Conservation (phyloP, 2,113 vertebrate species). For the Grallaria varia region DNA sequence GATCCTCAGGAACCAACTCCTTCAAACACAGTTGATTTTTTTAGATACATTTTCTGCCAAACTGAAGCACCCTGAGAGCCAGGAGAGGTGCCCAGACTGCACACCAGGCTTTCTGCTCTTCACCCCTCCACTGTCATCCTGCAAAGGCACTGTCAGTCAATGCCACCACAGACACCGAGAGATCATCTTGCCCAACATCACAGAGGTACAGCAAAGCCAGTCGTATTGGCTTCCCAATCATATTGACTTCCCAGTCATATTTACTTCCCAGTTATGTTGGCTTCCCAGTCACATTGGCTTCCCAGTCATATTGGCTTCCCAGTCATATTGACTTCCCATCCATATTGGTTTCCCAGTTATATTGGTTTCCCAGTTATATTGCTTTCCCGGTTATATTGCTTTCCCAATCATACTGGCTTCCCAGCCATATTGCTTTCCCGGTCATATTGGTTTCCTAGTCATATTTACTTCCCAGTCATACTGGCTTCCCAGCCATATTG, state of each 20-base stretch:
- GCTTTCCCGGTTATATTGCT: no score
- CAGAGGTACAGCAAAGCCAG: neutral
- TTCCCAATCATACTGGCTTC: no score
- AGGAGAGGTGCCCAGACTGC: neutral
- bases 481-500: no score
- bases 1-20: neutral
- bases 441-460: neutral
- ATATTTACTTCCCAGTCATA: no score
- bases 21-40: neutral
- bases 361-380: neutral
- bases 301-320: no score
- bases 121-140: neutral
- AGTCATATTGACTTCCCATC: no score
- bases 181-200: neutral
- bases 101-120: neutral
- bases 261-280: neutral
- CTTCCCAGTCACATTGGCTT: no score
- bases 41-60: neutral
- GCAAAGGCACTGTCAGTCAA: neutral
- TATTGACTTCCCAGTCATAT: no score
- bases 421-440: neutral
- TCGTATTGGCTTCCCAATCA: neutral
- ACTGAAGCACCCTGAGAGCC: neutral
- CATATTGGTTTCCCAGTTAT: neutral
- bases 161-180: neutral